These are phyloP conservation scores for Barypeithes pellucidus DNA, from an alignment of 2,888 invertebrate species.

Conservation along the genomic window DNA sequence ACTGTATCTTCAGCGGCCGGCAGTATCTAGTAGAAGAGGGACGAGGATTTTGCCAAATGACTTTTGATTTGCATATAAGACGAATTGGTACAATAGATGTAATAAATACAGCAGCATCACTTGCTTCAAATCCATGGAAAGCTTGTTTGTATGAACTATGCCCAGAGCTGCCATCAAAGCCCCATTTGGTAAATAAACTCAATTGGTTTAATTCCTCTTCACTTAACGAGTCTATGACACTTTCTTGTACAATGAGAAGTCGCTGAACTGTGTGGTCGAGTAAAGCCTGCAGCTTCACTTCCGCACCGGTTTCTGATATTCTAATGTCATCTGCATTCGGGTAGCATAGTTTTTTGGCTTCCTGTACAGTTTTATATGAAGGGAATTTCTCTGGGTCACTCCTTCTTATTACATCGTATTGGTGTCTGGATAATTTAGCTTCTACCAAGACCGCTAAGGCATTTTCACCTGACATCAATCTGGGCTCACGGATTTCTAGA, in stretches of 20 bases:
- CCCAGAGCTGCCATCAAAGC: no score
- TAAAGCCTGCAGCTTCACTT: slow-evolving; percentile 51
- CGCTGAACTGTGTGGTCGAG: slow-evolving; percentile 32
- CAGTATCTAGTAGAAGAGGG: slow-evolving; percentile 60
- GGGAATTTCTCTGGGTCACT: slow-evolving; percentile 57
- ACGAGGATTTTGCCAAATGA: slow-evolving; percentile 59
- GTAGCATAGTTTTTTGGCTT: slow-evolving; percentile 58
- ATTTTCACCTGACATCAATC: slow-evolving; percentile 10
- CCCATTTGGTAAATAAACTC: slow-evolving; percentile 25
- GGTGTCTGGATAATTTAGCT: slow-evolving; percentile 40
- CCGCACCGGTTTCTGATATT: slow-evolving; percentile 53
- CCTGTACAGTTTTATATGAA: slow-evolving; percentile 57
- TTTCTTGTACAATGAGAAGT: slow-evolving; percentile 9
- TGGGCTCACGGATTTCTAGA: no score
- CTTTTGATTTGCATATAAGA: slow-evolving; percentile 48
- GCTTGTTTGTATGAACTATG: no score
- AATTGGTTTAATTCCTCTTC: slow-evolving; percentile 32
- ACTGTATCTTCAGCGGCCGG: slow-evolving; percentile 60
- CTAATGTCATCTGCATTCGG: slow-evolving; percentile 49
- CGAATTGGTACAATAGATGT: slow-evolving; percentile 60
- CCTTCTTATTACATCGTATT: slow-evolving; percentile 56
- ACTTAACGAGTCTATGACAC: slow-evolving; percentile 31
- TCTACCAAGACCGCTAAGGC: slow-evolving; percentile 11
- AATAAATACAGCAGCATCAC: slow-evolving; percentile 60
- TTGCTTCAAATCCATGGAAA: slow-evolving; percentile 55